Percentiles rank a stretch among this genome's conserved stretches.
These are phyloP conservation scores for Drosophila obscura DNA, from an alignment of 1,140 invertebrate species.

Conservation along the genomic window DNA sequence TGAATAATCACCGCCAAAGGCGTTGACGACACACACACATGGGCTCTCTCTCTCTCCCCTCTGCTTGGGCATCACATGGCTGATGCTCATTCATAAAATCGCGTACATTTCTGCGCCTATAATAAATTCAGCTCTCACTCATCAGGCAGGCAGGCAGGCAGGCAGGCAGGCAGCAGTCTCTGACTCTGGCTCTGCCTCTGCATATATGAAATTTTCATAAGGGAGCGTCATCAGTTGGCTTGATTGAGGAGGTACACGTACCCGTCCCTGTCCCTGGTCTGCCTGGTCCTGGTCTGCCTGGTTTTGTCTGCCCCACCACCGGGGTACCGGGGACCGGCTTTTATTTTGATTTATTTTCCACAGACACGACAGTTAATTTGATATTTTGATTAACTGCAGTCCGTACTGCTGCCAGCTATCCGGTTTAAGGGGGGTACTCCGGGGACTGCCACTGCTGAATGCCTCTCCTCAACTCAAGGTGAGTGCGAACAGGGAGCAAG, in stretches of 20 bases:
- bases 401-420: constrained; percentile 14
- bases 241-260: constrained; percentile 25
- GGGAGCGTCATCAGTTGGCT: constrained; percentile 51
- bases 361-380: constrained; percentile 83
- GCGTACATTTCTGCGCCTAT: constrained; percentile 66
- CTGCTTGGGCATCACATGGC: not conserved
- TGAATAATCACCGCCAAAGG: constrained; percentile 76
- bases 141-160: constrained; percentile 44
- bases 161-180: no score
- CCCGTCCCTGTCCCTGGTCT: constrained; percentile 11
- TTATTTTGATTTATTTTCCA: constrained; percentile 82
- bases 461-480: not conserved
- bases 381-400: constrained; percentile 83
- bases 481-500: constrained; percentile 19
- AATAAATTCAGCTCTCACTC: constrained; percentile 75
- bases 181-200: no score
- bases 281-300: not conserved
- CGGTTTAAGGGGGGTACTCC: constrained; percentile 10
- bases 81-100: constrained; percentile 60
- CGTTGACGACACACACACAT: constrained; percentile 62
- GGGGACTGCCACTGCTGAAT: not conserved
- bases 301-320: not conserved
- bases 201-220: constrained; percentile 71
- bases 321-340: constrained; percentile 46
- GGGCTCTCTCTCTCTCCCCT: not conserved